Base-by-base conservation (phyloP, 1,140 invertebrate genomes). In the Trachelipus rathkii region DNA sequence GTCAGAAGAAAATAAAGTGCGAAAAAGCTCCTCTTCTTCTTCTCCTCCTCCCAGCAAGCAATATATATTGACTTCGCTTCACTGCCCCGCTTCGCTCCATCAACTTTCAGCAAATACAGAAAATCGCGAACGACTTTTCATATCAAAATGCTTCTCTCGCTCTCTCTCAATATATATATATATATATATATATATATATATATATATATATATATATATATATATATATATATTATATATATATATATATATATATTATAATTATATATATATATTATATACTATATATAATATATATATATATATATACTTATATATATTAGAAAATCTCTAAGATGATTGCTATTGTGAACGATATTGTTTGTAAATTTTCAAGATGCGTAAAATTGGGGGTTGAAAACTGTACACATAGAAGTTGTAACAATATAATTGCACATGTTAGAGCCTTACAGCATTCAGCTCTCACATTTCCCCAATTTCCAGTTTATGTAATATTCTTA, bases 41-140 rank as follows among this genome's bases (percentile, higher is more conserved):
- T 33, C 33, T 23, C 24, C 4, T 21, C 70, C 24, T 71, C 33
- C 33, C 11, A 43, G 15, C 0, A 24, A 19, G 15, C 21, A 43
- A 13, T 44, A 44, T 46, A 44, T 10, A 46, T 15, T 23, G 13
- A 19, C 71, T 72, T 45, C 43, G 44, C 33, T 50, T 33, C 44
- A 50, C 43, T 73, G 21, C 53, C 72, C 15, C 15, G 15, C 72
- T 73, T 73, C 72, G 45, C 44, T 73, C 72, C 67, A 74, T 74
- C 9, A 44, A 24, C 21, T 67, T n/a, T 46, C 50, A 19, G 19
- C 24, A 66, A 60, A 74, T 67, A 74, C 60, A 66, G 50, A 75
- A 46, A 70, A 69, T 69, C 69, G 44, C 45, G 69, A 46, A 75
- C 8, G 44, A 44, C 24, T 44, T 43, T 69, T 44, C 69, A 3